Conservation (phyloP, 2,797 vertebrate genomes). For the Anabacerthia variegaticeps region DNA sequence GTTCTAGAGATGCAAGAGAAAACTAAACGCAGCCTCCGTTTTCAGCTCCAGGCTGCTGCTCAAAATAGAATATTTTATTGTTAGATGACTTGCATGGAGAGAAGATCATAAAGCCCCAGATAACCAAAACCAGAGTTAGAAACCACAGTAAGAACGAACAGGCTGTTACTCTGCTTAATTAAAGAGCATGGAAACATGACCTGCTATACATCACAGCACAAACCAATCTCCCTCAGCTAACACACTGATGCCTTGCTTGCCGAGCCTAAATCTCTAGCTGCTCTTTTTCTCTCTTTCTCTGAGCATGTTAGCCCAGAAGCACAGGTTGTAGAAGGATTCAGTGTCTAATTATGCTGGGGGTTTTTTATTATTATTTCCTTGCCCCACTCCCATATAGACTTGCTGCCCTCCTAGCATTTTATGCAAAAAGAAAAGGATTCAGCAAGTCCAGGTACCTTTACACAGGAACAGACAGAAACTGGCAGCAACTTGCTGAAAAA, state of each 20-base stretch:
- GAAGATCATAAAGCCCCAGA: neutral
- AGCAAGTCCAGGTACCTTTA: neutral
- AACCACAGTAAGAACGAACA: neutral
- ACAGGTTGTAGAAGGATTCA: neutral
- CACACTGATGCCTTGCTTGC: neutral
- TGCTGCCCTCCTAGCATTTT: neutral
- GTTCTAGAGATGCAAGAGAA: neutral
- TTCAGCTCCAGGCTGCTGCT: neutral
- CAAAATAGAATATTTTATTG: neutral
- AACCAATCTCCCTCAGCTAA: neutral
- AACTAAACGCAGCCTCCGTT: neutral
- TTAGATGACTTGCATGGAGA: neutral
- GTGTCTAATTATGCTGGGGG: neutral
- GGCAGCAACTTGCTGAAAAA: neutral
- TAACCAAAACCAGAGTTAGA: neutral
- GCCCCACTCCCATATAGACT: fast-evolving
- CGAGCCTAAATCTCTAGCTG: neutral
- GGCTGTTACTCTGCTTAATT: neutral
- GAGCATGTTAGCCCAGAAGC: neutral
- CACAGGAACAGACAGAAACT: neutral
- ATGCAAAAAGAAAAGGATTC: neutral
- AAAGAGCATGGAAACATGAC: neutral
- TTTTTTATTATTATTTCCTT: too few species aligned
- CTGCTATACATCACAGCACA: fast-evolving
- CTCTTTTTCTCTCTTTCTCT: neutral